Conservation (phyloP, 2,113 vertebrate species). For the Dasyornis broadbenti region DNA sequence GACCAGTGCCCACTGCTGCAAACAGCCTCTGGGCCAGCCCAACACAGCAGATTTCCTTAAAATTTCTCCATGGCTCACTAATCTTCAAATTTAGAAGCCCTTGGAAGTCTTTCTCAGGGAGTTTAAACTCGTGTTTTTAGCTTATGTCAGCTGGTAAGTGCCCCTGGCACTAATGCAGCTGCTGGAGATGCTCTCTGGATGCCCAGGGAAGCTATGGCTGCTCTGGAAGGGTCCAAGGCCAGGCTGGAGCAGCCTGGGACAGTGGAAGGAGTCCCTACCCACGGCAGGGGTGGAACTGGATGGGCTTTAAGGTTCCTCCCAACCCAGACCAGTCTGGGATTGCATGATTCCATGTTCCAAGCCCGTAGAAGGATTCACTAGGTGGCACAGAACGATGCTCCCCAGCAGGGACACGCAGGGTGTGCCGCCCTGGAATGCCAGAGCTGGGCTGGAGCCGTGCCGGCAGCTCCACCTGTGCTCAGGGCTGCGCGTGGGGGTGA, state of each 20-base stretch:
- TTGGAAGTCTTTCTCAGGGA: not conserved
- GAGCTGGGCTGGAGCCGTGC: rapidly evolving
- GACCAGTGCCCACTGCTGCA: not conserved
- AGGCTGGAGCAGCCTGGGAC: not conserved
- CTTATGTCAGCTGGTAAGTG: not conserved
- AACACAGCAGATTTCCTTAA: not conserved
- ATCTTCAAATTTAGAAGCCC: not conserved
- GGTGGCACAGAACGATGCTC: rapidly evolving
- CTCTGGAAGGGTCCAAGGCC: not conserved
- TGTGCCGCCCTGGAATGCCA: too few species aligned
- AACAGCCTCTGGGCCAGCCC: not conserved
- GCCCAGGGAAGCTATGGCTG: not conserved
- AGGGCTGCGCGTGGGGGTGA: rapidly evolving
- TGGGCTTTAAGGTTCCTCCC: not conserved
- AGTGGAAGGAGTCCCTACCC: not conserved
- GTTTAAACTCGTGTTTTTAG: not conserved
- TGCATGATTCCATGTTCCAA: not conserved
- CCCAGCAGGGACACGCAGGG: not conserved
- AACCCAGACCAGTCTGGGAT: not conserved
- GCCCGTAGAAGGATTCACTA: not conserved
- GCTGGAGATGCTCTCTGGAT: not conserved
- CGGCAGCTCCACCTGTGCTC: not conserved
- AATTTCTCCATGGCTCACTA: not conserved
- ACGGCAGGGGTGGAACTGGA: not conserved
- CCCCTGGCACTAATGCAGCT: rapidly evolving